Evolutionary conservation across 2,797 vertebrate genomes (phyloP).

Genomic region (Pterois miles): DNA sequence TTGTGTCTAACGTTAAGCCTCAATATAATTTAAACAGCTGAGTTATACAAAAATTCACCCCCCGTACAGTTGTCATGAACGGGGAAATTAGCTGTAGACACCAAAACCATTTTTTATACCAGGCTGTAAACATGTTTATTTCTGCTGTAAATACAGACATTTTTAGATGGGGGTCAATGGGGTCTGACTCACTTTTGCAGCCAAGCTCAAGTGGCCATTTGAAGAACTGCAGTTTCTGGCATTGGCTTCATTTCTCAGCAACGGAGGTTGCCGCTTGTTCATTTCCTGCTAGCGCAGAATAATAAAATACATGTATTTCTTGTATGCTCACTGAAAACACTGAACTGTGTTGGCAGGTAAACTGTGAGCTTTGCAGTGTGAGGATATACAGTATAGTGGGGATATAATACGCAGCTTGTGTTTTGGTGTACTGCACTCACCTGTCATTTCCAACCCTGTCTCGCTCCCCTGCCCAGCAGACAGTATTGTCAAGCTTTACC

Average conservation of each 20-base stretch:
- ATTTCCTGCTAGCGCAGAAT: background rate
- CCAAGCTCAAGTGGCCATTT: too few species aligned
- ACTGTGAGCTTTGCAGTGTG: background rate
- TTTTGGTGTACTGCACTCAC: background rate
- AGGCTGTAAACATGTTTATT: too few species aligned
- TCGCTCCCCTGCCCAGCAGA: background rate
- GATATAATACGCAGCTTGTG: background rate
- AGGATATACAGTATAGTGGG: background rate
- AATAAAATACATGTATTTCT: background rate
- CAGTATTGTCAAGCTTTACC: background rate
- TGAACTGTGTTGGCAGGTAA: background rate
- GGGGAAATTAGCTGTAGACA: too few species aligned
- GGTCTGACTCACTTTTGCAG: too few species aligned
- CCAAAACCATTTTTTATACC: accelerated
- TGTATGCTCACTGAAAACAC: background rate
- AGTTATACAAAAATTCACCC: too few species aligned
- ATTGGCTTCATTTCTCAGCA: too few species aligned
- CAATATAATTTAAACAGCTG: accelerated
- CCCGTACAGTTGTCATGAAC: accelerated
- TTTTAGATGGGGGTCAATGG: too few species aligned
- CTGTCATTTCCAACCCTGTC: background rate
- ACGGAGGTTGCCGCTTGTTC: too few species aligned
- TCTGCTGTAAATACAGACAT: too few species aligned
- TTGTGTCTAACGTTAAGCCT: too few species aligned
- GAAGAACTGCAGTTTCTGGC: too few species aligned